Percentiles rank a stretch among this genome's conserved stretches.
phyloP scores from a whole-genome alignment of 2,888 invertebrate genomes.

The Daptonema setosum region DNA sequence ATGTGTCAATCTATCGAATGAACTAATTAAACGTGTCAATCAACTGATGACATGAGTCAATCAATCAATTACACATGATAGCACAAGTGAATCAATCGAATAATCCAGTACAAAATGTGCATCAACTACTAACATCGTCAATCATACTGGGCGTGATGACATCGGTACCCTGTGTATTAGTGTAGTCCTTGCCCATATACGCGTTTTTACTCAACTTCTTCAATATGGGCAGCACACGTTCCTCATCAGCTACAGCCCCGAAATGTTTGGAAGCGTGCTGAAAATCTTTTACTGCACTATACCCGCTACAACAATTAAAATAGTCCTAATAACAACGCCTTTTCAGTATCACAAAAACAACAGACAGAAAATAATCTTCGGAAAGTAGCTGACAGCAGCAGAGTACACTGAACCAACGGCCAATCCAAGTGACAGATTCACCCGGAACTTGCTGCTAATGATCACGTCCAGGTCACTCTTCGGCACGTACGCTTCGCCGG shows the following conservation, averaged over 20 bases:
- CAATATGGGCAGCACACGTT: constrained; percentile 48
- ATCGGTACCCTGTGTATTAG: constrained; percentile 26
- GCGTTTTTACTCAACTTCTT: constrained; percentile 56
- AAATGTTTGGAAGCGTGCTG: constrained; percentile 45
- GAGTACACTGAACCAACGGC: constrained; percentile 28
- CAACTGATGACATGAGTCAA: no score
- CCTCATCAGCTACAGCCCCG: constrained; percentile 57
- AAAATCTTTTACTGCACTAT: no score
- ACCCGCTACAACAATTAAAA: no score
- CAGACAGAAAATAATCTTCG: not conserved
- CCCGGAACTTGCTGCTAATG: constrained; percentile 51
- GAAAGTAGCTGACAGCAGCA: no score
- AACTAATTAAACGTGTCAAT: no score
- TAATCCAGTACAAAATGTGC: not conserved
- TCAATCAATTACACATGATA: no score
- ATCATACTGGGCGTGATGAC: constrained; percentile 50
- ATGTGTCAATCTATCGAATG: no score
- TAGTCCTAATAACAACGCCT: no score
- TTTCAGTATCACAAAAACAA: not conserved
- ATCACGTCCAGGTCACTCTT: constrained; percentile 61
- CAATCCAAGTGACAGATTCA: constrained; percentile 46
- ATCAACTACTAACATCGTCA: constrained; percentile 39
- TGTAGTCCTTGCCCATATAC: constrained; percentile 60
- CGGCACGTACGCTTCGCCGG: constrained; percentile 68
- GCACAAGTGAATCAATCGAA: no score